Conservation (phyloP, 1,140 invertebrate genomes). For the Papilio aristodemus region DNA sequence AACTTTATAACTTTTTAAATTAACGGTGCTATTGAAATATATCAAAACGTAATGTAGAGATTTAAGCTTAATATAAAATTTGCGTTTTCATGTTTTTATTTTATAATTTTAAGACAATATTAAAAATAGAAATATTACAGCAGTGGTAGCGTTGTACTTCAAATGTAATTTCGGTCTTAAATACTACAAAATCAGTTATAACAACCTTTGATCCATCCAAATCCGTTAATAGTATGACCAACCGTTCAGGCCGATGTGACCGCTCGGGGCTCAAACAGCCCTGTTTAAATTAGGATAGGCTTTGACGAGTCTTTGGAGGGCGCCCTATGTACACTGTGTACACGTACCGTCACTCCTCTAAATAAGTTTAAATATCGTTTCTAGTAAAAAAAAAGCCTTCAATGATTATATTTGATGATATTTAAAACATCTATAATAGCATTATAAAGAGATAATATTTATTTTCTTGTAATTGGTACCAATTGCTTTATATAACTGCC, state of each 20-base stretch:
- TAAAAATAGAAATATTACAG: no score
- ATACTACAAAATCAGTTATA: background rate
- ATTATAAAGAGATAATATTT: no score
- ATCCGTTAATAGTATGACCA: slow-evolving; percentile 36
- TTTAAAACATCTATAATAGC: slow-evolving; percentile 1
- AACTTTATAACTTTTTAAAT: no score
- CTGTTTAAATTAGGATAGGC: slow-evolving; percentile 72
- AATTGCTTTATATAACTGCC: no score
- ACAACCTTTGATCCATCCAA: background rate
- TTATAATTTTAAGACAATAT: no score
- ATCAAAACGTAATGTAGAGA: no score
- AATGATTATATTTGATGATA: slow-evolving; percentile 5
- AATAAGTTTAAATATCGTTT: slow-evolving; percentile 10
- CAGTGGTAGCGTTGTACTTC: no score
- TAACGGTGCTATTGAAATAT: no score
- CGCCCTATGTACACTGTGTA: slow-evolving; percentile 27
- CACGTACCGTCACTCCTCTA: background rate
- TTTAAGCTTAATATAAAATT: no score
- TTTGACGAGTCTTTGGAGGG: slow-evolving; percentile 63
- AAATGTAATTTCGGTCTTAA: no score
- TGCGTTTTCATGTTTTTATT: no score
- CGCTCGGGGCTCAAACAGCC: slow-evolving; percentile 55
- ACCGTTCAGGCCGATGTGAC: slow-evolving; percentile 37
- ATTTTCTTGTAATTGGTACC: no score
- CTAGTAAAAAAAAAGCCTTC: background rate